Conservation (phyloP, 1,140 invertebrate species). For the Lepidurus packardi region DNA sequence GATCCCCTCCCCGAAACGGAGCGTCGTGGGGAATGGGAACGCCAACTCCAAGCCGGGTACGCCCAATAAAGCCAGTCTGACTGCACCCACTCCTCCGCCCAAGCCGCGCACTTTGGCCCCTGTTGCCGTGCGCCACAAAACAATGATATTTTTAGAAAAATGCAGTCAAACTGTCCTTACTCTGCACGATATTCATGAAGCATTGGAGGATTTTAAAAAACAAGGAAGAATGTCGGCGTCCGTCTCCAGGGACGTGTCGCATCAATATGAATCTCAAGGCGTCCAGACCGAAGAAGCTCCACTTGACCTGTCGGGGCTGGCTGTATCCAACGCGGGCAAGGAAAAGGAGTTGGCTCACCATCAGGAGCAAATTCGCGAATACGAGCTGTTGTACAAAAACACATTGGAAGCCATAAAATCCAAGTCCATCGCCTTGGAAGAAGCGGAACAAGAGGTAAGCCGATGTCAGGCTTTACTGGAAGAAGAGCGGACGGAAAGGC, state of each 20-base stretch:
- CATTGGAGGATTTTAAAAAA: constrained; percentile 25
- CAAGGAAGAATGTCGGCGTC: constrained; percentile 7
- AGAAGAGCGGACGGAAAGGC: constrained; percentile 38
- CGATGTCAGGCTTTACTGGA: constrained; percentile 33
- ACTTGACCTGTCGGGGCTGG: neutral
- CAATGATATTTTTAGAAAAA: constrained; percentile 33
- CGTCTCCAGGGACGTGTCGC: neutral
- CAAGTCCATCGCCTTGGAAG: neutral
- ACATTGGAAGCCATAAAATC: constrained; percentile 3
- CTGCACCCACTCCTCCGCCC: constrained; percentile 18
- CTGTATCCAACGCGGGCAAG: neutral
- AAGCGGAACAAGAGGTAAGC: constrained; percentile 24
- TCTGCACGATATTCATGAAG: constrained; percentile 27
- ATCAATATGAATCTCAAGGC: neutral
- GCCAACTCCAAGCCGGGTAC: neutral
- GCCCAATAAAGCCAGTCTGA: neutral
- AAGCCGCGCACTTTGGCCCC: constrained; percentile 4
- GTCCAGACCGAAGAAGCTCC: neutral
- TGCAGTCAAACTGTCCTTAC: constrained; percentile 30
- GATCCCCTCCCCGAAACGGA: neutral
- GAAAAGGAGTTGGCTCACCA: neutral
- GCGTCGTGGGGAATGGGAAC: neutral
- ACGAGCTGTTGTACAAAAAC: neutral
- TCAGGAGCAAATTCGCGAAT: neutral
- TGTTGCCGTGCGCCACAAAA: neutral